Evolutionary conservation across 2,797 vertebrate species (phyloP), one percentile per base, ranked within the genome.

Genomic region (Acestrorhynchus altus): DNA sequence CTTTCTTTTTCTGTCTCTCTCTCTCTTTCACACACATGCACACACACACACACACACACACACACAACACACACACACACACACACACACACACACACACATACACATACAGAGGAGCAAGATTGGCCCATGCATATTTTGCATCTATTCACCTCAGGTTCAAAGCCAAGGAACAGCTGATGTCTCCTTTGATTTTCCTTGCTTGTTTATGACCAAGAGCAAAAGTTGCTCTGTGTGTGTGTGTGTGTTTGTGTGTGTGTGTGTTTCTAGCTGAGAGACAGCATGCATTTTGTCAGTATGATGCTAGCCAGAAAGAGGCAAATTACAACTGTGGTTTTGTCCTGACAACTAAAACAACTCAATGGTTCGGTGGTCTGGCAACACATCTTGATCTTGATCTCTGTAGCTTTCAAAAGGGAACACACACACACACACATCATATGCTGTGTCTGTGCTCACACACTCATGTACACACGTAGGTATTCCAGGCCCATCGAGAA

Each of bases 111-210:
- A n/a, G n/a, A n/a, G n/a, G n/a, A n/a, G n/a, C n/a, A n/a, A n/a
- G 12, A 18, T 11, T 59, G 13, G 44, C 40, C 67, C 54, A 69
- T 56, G 61, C 70, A 72, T 69, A 72, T 63, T 80, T 83, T 85
- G 72, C 75, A 81, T 85, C 10, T 51, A 56, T 74, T 76, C 44
- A 28, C 63, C 28, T 39, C 57, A 63, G 63, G 63, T 67, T 80
- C 59, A 78, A 56, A n/a, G n/a, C n/a, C 46, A 28, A 75, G 52
- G 52, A 76, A 76, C 54, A 60, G 44, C 24, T 79, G 63, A 81
- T 74, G 64, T 79, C 52, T 63, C 46, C 22, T 26, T 72, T 26
- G 28, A 42, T 68, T 70, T 52, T 79, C 40, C 28, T 60, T 40
- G 6, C 16, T 8, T 63, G 44, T 60, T 70, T 74, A 75, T 60